Base-by-base conservation (phyloP, 2,888 invertebrate genomes). In the Drosophila mettleri region DNA sequence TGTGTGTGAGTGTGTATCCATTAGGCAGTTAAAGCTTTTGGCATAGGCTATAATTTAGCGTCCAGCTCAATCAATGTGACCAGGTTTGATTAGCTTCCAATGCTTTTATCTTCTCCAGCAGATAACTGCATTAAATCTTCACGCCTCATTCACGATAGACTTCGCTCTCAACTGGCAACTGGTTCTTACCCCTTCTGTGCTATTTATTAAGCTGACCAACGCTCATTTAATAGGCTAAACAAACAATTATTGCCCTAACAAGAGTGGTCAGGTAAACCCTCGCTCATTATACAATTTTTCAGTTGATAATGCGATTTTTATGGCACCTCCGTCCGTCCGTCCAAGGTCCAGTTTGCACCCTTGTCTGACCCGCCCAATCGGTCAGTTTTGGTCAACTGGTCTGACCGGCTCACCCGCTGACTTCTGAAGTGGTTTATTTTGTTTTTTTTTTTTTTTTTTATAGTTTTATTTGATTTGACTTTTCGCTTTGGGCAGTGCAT, bases 401-500 rank as follows among this genome's bases (percentile, higher is more conserved):
- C 80, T 79, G 43, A 53, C 46, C 24, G 59, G 64, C 61, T 72
- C 76, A 39, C 80, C 69, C 68, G 85, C 66, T 82, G 86, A 78
- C 78, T 74, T 49, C 29, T 74, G 64, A 69, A 79, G 72, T 82
- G 82, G 55, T 63, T 64, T 72, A 59, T 60, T 36, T 65, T 4
- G 41, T 41, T 62, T 69, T 62, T 70, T 65, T 60, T 36, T 65
- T 4, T 38, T 41, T 62, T 69, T 62, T 70, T 65, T 64, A 70
- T 79, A 70, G 74, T 65, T 81, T 57, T 69, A 75, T 85, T 86
- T 84, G 81, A 67, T 83, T 86, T 84, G 81, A 77, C 88, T 77
- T 83, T 86, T 62, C 49, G 82, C 78, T 41, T 69, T 81, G 86
- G 76, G 74, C 86, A 78, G 88, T 80, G 88, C 78, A 86, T 88